A percentile compares a stretch with the other conserved stretches of the same genome.
phyloP scores from a whole-genome alignment of 2,797 vertebrate genomes.

The Rhinoraja longicauda region DNA sequence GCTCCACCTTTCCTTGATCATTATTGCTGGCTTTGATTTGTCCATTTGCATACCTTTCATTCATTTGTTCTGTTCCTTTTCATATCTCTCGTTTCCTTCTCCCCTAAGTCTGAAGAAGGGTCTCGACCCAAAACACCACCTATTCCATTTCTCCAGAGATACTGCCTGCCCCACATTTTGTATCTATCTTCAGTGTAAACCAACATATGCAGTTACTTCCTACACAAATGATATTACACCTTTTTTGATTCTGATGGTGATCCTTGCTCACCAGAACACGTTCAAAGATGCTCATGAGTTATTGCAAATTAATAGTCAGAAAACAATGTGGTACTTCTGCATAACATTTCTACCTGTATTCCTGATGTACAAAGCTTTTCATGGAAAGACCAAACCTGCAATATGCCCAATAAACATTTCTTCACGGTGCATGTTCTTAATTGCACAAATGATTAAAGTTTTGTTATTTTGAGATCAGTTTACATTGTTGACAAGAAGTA shows the following conservation, averaged over 20 bases:
- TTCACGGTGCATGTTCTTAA: not conserved
- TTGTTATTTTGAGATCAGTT: not conserved
- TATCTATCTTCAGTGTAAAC: no score
- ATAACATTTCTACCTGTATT: not conserved
- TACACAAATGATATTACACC: not conserved
- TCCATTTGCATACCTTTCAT: no score
- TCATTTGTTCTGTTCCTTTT: no score
- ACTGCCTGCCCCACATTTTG: no score
- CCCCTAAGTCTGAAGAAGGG: no score
- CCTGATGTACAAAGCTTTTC: not conserved
- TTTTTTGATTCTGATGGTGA: not conserved
- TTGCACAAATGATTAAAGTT: not conserved
- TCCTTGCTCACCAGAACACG: not conserved
- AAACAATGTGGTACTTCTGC: not conserved
- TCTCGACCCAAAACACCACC: no score
- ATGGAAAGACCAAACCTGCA: no score
- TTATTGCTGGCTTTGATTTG: no score
- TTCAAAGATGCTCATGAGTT: not conserved
- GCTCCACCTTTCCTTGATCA: no score
- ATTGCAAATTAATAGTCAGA: not conserved
- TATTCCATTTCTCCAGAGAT: no score
- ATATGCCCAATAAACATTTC: not conserved
- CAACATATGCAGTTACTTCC: no score
- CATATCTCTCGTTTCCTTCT: no score
- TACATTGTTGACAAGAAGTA: not conserved